Base-by-base conservation (phyloP, 2,888 invertebrate genomes). In the Asteroscopus sphinx region DNA sequence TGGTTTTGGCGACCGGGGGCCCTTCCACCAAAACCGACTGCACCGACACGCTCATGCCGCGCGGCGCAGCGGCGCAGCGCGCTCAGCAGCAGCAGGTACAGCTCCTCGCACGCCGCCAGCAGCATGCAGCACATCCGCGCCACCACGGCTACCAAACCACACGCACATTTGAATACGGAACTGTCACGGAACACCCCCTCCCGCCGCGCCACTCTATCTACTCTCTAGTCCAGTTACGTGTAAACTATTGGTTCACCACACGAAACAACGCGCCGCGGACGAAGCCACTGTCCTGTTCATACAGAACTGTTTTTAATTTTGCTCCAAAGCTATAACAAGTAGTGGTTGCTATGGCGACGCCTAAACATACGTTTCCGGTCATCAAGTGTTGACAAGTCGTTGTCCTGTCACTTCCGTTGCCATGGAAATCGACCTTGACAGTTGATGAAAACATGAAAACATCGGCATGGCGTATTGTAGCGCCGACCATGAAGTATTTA, bases 21-120 rank as follows among this genome's bases (percentile, higher is more conserved):
- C 90, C 91, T 69, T 92, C 92, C 64, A 93, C 91, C 72, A 92
- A 81, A 73, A 93, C 87, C 35, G 89, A 85, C 47, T 87, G 88
- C 78, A 93, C 85, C 51, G 92, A 89, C 71, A 89, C 88, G 80
- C 88, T 90, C 93, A 93, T 92, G 49, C 2, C 32, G 36, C 35
- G 12, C 13, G 39, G 45, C 42, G 44, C 55, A 51, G 53, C 47
- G 47, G 28, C 59, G 42, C 59, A 74, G 55, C 57, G 40, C 73
- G 45, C 59, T 64, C 73, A 65, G 58, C 68, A 76, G 66, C 54
- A 77, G 58, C 45, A 83, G 63, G 75, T 76, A 87, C 54, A 83
- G 80, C 85, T 87, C 82, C 80, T 89, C 90, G 66, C 79, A 68
- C 46, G 83, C 82, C 25, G 83, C 78, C 52, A 87, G 61, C 61